Evolutionary conservation across 53 echinoderm and acorn worm species (phyloP).

Genomic region (Hippasteria phrygiana): DNA sequence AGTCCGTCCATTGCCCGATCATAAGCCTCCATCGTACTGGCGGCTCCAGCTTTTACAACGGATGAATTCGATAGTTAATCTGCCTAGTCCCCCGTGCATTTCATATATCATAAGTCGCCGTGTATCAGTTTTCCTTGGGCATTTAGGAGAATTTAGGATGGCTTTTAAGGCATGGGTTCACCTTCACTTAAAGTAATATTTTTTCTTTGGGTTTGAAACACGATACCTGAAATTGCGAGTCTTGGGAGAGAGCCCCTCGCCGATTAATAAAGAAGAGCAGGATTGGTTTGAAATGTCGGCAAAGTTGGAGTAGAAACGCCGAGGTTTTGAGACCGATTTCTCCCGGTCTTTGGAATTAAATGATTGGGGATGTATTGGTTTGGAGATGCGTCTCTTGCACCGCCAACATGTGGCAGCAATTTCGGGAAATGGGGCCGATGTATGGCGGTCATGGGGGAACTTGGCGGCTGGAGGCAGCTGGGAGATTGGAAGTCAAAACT

Average conservation of each 20-base stretch:
- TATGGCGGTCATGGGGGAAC: conserved; percentile 29
- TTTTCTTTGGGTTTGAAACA: conserved; percentile 11
- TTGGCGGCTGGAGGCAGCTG: conserved; percentile 21
- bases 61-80: conserved; percentile 66
- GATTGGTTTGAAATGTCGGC: conserved; percentile 43
- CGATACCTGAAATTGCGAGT: conserved; percentile 49
- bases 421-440: conserved; percentile 42
- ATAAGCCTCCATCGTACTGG: conserved; percentile 29
- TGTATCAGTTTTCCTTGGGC: conserved; percentile 61
- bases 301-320: neutral
- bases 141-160: conserved; percentile 55
- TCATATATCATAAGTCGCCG: conserved; percentile 22
- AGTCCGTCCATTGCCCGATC: conserved; percentile 4
- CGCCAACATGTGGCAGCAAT: conserved; percentile 56
- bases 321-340: neutral
- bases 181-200: conserved; percentile 60
- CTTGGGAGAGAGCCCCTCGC: conserved; percentile 25
- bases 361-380: conserved; percentile 44
- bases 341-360: conserved; percentile 5
- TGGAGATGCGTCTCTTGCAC: conserved; percentile 12
- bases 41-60: conserved; percentile 4
- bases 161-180: conserved; percentile 61
- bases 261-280: conserved; percentile 28
- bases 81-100: conserved; percentile 44
- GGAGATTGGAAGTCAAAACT: conserved; percentile 26